phyloP scores from a whole-genome alignment of 2,888 invertebrate genomes.

The Cephonodes hylas region DNA sequence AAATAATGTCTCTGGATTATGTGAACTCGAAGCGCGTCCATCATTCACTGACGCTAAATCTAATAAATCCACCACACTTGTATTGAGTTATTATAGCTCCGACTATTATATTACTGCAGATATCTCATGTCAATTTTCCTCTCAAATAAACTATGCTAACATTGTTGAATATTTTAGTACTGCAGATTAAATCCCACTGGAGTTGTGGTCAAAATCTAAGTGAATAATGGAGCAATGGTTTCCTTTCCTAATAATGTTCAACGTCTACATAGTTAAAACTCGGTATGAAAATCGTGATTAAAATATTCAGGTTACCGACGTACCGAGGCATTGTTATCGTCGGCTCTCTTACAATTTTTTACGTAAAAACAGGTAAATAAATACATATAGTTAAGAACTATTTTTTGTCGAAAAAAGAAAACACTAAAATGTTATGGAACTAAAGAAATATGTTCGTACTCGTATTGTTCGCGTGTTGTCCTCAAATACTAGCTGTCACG shows the following conservation, averaged over 20 bases:
- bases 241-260: too few relatives aligned
- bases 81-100: conserved; percentile 17
- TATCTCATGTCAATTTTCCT: not conserved
- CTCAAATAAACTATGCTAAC: not conserved
- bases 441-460: too few relatives aligned
- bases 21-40: conserved; percentile 23
- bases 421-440: too few relatives aligned
- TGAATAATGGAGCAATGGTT: not conserved
- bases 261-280: too few relatives aligned
- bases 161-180: not conserved
- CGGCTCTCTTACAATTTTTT: too few relatives aligned
- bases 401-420: too few relatives aligned
- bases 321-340: too few relatives aligned
- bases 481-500: not conserved
- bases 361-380: too few relatives aligned
- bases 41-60: conserved; percentile 29
- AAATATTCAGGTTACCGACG: too few relatives aligned
- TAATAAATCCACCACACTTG: conserved; percentile 37
- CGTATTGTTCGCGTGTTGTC: too few relatives aligned
- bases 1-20: conserved; percentile 11
- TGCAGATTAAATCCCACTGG: not conserved
- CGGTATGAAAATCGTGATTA: too few relatives aligned
- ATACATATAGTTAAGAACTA: too few relatives aligned
- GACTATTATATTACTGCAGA: not conserved
- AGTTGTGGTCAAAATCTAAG: not conserved